phyloP scores from a whole-genome alignment of 2,797 vertebrate genomes.

The Geotrypetes seraphini region DNA sequence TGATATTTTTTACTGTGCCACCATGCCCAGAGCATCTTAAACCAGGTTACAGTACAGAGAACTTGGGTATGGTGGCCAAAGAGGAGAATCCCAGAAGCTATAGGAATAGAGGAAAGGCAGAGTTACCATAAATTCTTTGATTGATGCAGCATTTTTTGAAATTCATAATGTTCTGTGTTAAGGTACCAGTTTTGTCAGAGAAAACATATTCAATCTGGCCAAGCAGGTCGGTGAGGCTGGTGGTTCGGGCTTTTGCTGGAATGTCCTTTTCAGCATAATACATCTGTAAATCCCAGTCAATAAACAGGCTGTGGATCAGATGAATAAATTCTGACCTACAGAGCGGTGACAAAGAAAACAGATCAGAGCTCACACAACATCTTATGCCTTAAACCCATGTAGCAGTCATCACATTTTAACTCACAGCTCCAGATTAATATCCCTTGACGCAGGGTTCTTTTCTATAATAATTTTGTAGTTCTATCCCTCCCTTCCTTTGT shows the following conservation, averaged over 20 bases:
- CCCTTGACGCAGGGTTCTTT: too few species aligned
- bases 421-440: too few species aligned
- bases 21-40: rapidly evolving
- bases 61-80: too few species aligned
- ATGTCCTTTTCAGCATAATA: conserved; percentile 50
- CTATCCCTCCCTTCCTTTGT: too few species aligned
- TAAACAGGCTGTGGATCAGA: conserved; percentile 75
- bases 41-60: neutral
- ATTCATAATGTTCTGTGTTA: conserved; percentile 81
- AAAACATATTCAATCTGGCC: conserved; percentile 85
- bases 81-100: neutral
- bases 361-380: too few species aligned
- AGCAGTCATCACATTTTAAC: too few species aligned
- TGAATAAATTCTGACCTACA: conserved; percentile 78
- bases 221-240: conserved; percentile 76
- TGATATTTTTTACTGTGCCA: too few species aligned
- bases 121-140: conserved; percentile 70
- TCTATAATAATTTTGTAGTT: too few species aligned
- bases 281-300: conserved; percentile 79
- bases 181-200: conserved; percentile 91
- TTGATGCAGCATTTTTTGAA: conserved; percentile 84
- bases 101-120: neutral
- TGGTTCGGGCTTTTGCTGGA: conserved; percentile 71
- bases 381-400: too few species aligned
- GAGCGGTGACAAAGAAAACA: neutral